Conservation (phyloP, 2,888 invertebrate genomes). For the Hydraecia micacea region DNA sequence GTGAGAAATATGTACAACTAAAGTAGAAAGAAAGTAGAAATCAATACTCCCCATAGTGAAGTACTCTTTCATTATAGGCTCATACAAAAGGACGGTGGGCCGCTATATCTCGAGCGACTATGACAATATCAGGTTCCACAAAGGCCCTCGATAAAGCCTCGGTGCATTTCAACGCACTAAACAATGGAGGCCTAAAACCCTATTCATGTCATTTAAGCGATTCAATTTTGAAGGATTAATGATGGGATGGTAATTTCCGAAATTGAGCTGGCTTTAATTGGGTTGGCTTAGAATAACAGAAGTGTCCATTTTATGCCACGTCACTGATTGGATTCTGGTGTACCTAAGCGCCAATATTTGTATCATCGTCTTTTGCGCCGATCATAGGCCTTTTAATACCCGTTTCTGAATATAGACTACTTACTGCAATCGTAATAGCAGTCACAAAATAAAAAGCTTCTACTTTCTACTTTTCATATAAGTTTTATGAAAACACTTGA, state of each 20-base stretch:
- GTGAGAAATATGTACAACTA: background rate
- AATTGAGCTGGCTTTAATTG: conserved; percentile 37
- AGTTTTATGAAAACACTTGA: background rate
- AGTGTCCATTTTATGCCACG: conserved; percentile 41
- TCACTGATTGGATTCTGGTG: conserved; percentile 52
- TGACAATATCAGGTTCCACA: conserved; percentile 48
- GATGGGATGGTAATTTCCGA: conserved; percentile 54
- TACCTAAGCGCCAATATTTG: conserved; percentile 8
- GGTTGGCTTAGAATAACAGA: conserved; percentile 34
- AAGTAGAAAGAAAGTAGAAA: conserved; percentile 3
- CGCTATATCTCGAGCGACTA: conserved; percentile 32
- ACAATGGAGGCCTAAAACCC: conserved; percentile 57
- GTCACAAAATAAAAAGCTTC: background rate
- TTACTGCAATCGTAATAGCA: background rate
- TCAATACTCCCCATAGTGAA: conserved; percentile 3
- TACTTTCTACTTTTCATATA: background rate
- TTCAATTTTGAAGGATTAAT: conserved; percentile 60
- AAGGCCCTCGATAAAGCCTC: conserved; percentile 47
- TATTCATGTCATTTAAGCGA: conserved; percentile 54
- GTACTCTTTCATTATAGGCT: conserved; percentile 25
- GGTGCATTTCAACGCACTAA: conserved; percentile 50
- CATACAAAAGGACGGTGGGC: conserved; percentile 20
- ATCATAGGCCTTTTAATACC: conserved; percentile 11
- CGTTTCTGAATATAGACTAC: background rate
- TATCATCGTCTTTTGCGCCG: conserved; percentile 4